Conservation (phyloP, 2,888 invertebrate genomes). For the Aphodius sticticus region DNA sequence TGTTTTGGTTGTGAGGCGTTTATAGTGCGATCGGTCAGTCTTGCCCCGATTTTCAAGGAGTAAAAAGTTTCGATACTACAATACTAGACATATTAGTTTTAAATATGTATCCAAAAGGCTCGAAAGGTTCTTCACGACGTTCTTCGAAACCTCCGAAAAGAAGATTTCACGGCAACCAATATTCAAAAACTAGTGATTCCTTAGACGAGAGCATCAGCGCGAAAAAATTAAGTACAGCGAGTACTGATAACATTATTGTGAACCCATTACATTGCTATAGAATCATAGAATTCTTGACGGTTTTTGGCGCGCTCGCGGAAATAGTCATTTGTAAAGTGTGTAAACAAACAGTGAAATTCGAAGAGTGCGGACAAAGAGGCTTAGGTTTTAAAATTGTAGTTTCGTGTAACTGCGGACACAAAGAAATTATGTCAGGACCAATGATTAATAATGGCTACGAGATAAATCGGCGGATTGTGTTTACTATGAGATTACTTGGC, state of each 20-base stretch:
- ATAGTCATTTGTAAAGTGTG: slow-evolving; percentile 39
- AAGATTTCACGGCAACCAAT: not conserved
- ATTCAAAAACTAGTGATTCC: not conserved
- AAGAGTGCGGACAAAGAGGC: slow-evolving; percentile 40
- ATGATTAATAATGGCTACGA: slow-evolving; percentile 45
- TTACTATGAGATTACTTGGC: slow-evolving; percentile 46
- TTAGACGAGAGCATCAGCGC: slow-evolving; percentile 28
- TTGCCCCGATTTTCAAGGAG: not conserved
- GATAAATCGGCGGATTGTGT: slow-evolving; percentile 47
- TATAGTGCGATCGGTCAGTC: not conserved
- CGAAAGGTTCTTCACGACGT: not conserved
- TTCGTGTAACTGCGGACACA: slow-evolving; percentile 39
- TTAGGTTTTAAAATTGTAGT: slow-evolving; percentile 43
- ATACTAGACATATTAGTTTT: not conserved
- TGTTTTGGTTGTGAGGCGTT: not conserved
- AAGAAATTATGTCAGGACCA: slow-evolving; percentile 44
- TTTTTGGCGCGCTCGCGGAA: slow-evolving; percentile 37
- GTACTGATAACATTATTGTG: slow-evolving; percentile 23
- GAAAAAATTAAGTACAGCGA: slow-evolving; percentile 26
- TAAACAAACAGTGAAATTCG: slow-evolving; percentile 40
- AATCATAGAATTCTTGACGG: slow-evolving; percentile 35
- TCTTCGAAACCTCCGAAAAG: not conserved
- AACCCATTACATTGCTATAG: slow-evolving; percentile 29
- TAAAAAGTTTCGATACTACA: not conserved
- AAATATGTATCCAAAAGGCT: not conserved